phyloP scores from a whole-genome alignment of 92 coral and sea anemone species.

The Parazoanthus atlanticus region DNA sequence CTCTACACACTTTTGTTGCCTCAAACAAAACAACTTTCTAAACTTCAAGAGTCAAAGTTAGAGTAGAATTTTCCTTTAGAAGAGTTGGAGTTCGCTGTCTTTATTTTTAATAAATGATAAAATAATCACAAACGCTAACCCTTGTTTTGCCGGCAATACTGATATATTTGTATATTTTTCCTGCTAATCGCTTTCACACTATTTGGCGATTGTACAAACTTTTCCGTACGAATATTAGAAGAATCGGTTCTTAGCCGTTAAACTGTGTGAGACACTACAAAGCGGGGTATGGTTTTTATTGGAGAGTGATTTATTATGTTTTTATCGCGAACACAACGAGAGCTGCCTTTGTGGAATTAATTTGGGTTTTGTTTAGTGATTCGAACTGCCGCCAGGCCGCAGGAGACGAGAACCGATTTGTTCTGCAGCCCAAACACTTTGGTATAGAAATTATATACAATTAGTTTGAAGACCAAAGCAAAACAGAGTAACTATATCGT shows the following conservation, averaged over 20 bases:
- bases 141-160: constrained; percentile 80
- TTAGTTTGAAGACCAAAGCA: constrained; percentile 28
- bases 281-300: constrained; percentile 48
- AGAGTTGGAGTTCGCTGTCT: constrained; percentile 72
- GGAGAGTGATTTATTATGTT: constrained; percentile 75
- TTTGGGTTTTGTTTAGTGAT: constrained; percentile 91
- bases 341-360: constrained; percentile 90
- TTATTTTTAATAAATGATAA: constrained; percentile 76
- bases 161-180: constrained; percentile 95
- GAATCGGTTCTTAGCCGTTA: constrained; percentile 29
- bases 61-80: not conserved
- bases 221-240: constrained; percentile 37
- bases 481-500: constrained; percentile 31
- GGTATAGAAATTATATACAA: constrained; percentile 38
- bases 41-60: constrained; percentile 22
- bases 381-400: constrained; percentile 81
- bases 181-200: constrained; percentile 92
- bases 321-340: constrained; percentile 88
- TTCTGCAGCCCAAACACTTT: constrained; percentile 49
- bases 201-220: constrained; percentile 76
- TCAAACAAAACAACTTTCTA: constrained; percentile 37
- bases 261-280: constrained; percentile 17
- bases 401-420: constrained; percentile 71
- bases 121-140: constrained; percentile 81
- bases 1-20: constrained; percentile 10